phyloP scores from a whole-genome alignment of 1,140 invertebrate genomes.

The Pseudoatta argentina region DNA sequence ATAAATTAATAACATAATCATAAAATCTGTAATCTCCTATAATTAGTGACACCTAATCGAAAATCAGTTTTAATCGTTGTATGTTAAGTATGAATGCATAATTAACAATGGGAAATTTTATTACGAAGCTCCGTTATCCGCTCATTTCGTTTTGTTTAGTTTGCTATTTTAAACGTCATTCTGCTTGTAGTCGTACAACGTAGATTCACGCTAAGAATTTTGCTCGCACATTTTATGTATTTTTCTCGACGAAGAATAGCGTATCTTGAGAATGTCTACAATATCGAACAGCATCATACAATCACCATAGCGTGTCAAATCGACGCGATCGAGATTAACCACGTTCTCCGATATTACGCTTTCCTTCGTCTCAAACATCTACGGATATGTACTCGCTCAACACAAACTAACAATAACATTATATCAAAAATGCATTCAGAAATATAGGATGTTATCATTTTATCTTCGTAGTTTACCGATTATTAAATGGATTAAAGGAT shows the following conservation, averaged over 20 bases:
- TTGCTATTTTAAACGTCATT: background rate
- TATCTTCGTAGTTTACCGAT: too few species aligned
- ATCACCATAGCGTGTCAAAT: conserved; percentile 5
- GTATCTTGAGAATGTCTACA: background rate
- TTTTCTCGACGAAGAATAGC: background rate
- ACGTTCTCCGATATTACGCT: background rate
- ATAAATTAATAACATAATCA: conserved; percentile 38
- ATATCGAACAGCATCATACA: background rate
- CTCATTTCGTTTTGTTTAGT: background rate
- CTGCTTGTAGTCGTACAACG: background rate
- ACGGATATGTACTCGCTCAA: too few species aligned
- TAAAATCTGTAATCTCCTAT: conserved; percentile 32
- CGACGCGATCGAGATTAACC: conserved; percentile 34
- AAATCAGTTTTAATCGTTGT: background rate
- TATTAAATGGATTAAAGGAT: too few species aligned
- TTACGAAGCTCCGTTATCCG: background rate
- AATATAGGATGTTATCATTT: too few species aligned
- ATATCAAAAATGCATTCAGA: too few species aligned
- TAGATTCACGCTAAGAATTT: background rate
- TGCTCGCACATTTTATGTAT: background rate
- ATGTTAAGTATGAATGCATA: background rate
- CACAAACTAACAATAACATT: too few species aligned
- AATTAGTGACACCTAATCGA: conserved; percentile 23
- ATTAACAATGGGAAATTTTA: conserved; percentile 15
- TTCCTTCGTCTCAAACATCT: background rate